phyloP scores from a whole-genome alignment of 2,888 invertebrate genomes.

The Alloplasta piceator region DNA sequence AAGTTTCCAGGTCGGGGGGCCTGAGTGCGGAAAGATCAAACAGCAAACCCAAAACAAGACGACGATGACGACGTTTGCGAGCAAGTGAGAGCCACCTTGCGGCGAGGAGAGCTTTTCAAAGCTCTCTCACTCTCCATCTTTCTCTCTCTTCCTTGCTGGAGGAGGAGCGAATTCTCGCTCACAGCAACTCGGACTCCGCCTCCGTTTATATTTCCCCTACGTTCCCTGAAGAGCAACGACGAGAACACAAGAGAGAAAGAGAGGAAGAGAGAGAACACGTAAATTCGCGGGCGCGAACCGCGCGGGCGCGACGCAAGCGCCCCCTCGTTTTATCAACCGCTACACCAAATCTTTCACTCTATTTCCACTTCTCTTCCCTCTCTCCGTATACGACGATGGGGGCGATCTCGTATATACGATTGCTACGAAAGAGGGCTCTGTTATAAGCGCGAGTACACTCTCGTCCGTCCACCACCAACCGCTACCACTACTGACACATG shows the following conservation, averaged over 20 bases:
- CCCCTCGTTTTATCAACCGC: conserved; percentile 47
- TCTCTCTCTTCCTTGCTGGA: conserved; percentile 70
- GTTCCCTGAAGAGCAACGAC: conserved; percentile 61
- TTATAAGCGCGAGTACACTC: conserved; percentile 32
- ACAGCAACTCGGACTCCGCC: conserved; percentile 82
- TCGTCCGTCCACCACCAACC: conserved; percentile 23
- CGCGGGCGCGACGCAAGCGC: conserved; percentile 53
- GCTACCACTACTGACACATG: conserved; percentile 19
- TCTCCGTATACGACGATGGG: conserved; percentile 25
- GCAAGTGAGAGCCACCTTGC: conserved; percentile 68
- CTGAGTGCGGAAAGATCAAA: conserved; percentile 13
- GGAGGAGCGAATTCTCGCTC: conserved; percentile 76
- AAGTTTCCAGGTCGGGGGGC: conserved; percentile 21
- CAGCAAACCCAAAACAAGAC: conserved; percentile 8
- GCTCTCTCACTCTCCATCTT: conserved; percentile 62
- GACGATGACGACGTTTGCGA: conserved; percentile 35
- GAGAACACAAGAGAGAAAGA: conserved; percentile 12
- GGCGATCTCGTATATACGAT: conserved; percentile 56
- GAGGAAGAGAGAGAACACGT: conserved; percentile 59
- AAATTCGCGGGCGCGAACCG: conserved; percentile 60
- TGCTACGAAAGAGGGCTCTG: conserved; percentile 49
- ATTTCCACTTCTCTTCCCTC: conserved; percentile 48
- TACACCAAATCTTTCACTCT: conserved; percentile 64
- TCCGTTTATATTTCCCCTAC: conserved; percentile 67
- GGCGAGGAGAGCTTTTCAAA: conserved; percentile 73